Conservation (phyloP, 23 tunicate genomes). For the Clavelina lepadiformis region DNA sequence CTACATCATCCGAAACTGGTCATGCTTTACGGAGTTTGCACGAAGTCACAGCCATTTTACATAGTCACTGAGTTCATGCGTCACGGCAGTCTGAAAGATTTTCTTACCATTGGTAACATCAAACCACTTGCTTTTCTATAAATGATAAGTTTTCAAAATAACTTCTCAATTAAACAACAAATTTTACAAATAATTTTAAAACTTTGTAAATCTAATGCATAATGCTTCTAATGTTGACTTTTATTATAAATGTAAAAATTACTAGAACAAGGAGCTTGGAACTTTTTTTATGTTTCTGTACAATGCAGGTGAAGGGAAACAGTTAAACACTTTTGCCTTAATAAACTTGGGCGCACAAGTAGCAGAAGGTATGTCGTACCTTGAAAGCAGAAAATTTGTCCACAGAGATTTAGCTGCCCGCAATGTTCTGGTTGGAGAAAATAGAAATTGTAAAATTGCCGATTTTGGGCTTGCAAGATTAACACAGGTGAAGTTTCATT, state of each 20-base stretch:
- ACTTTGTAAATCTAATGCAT: too few species aligned
- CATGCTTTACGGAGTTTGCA: conserved; percentile 70
- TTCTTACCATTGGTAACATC: conserved; percentile 24
- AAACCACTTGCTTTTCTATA: too few species aligned
- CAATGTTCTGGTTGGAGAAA: conserved; percentile 63
- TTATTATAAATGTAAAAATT: too few species aligned
- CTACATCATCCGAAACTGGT: conserved; percentile 60
- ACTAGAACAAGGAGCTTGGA: too few species aligned
- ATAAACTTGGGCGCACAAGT: conserved; percentile 67
- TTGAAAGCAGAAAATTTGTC: conserved; percentile 54
- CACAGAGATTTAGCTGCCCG: conserved; percentile 82
- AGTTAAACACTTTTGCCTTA: conserved; percentile 28
- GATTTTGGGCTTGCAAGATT: conserved; percentile 77
- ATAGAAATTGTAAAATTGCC: conserved; percentile 77
- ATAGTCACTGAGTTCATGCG: conserved; percentile 44
- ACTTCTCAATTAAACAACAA: too few species aligned
- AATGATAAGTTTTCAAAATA: too few species aligned
- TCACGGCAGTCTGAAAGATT: conserved; percentile 27
- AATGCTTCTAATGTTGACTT: too few species aligned
- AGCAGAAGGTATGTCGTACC: conserved; percentile 80
- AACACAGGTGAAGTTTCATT: conserved; percentile 61
- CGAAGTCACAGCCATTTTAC: conserved; percentile 33
- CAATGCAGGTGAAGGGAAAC: conserved; percentile 39
- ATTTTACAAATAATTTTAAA: too few species aligned
- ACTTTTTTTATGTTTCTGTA: too few species aligned